Percentiles rank a stretch among this genome's conserved stretches.
Evolutionary conservation across 2,113 vertebrate genomes (phyloP).

Genomic region (Macaca mulatta): DNA sequence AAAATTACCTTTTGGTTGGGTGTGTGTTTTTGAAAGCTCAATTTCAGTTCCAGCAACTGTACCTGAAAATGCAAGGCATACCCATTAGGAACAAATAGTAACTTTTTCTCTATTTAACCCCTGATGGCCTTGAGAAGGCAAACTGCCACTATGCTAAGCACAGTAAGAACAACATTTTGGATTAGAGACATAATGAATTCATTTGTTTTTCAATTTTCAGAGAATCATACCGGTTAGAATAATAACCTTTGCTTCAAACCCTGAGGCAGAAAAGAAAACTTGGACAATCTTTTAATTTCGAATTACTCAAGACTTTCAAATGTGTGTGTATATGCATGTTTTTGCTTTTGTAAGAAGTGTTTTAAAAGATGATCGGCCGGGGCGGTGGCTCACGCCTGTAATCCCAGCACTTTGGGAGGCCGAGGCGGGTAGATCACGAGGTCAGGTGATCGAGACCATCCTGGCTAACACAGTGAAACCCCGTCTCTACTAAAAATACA

Average conservation of each 20-base stretch:
- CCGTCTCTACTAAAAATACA: no score
- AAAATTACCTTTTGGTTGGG: background rate
- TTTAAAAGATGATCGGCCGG: background rate
- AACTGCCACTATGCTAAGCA: background rate
- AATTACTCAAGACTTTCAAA: background rate
- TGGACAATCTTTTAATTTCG: background rate
- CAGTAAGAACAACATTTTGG: background rate
- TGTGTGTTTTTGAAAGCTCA: constrained; percentile 2
- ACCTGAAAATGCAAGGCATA: constrained; percentile 10
- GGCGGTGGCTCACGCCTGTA: no score
- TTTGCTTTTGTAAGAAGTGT: background rate
- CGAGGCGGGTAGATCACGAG: no score
- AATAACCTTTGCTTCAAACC: background rate
- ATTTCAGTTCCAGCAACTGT: background rate
- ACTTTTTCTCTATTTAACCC: background rate
- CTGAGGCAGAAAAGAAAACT: background rate
- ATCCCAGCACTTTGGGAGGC: no score
- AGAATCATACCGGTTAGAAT: background rate
- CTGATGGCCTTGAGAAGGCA: background rate
- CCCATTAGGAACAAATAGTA: background rate
- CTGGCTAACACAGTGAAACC: no score
- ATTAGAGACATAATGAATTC: background rate
- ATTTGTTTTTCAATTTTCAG: constrained; percentile 26
- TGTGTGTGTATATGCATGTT: background rate
- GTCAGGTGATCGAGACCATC: no score